Percentiles rank a stretch among this genome's conserved stretches.
Conservation (phyloP, 2,797 vertebrate genomes). For the Ibycter americanus region DNA sequence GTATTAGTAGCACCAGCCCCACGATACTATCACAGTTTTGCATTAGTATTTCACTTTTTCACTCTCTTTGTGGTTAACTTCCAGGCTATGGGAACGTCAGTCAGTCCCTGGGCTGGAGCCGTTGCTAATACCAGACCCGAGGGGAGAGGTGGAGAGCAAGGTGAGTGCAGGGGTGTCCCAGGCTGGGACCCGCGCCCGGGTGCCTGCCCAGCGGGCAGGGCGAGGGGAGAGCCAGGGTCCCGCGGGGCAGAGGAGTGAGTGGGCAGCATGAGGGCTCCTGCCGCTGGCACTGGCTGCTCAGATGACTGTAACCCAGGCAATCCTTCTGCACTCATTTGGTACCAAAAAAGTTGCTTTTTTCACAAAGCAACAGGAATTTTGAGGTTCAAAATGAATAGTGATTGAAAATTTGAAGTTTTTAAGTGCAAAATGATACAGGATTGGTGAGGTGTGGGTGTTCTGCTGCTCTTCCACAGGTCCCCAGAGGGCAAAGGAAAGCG, state of each 20-base stretch:
- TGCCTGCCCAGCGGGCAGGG: neutral
- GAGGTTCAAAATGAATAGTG: neutral
- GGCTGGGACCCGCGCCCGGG: neutral
- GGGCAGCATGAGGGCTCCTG: too few species aligned
- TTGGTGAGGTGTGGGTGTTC: neutral
- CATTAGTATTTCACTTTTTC: neutral
- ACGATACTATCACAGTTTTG: accelerated
- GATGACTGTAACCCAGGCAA: too few species aligned
- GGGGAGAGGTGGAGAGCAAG: neutral
- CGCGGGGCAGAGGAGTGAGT: too few species aligned
- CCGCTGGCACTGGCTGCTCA: too few species aligned
- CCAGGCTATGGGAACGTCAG: accelerated
- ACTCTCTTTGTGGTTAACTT: neutral
- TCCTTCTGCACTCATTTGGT: too few species aligned
- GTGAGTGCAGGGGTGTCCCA: neutral
- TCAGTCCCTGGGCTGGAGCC: too few species aligned
- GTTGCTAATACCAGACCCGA: neutral
- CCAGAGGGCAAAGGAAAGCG: neutral
- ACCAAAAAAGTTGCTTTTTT: too few species aligned
- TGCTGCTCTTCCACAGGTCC: neutral
- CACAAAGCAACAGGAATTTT: too few species aligned
- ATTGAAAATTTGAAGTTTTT: neutral
- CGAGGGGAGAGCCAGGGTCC: too few species aligned
- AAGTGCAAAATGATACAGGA: neutral
- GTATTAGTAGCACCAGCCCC: neutral